Base-by-base conservation (phyloP, 2,797 vertebrate species). In the Erpetoichthys calabaricus region DNA sequence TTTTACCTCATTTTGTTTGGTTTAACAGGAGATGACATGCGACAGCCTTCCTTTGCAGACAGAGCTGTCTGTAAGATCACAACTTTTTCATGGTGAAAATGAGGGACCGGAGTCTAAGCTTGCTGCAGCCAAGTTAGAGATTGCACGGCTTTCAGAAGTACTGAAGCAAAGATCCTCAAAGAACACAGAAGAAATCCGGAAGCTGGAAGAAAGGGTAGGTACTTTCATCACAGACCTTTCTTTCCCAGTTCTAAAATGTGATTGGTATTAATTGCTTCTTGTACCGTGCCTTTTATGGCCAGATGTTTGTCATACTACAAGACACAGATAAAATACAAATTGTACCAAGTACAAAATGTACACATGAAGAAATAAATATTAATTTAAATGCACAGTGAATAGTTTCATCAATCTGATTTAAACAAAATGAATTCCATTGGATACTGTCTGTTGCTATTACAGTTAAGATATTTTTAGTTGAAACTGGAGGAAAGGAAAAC, bases 151-250 rank as follows among this genome's bases (percentile, higher is more conserved):
- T 63, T 91, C 77, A 53, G 88, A 94, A 60, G 80, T 87, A 59
- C 80, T 89, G 67, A 94, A 89, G 64, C 90, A 93, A 59, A 86
- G 86, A 70, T 75, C 87, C 44, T 85, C 80, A 52, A 92, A 90
- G 67, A 90, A 91, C 49, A 82, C 70, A 4, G 93, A 97, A 56
- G 92, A 97, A 64, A 84, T 89, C 61, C 88, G 84, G 68, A 97
- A 94, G 74, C 80, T 97, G 75, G 92, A 96, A 62, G 92, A 97
- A 61, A 97, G 96, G 83, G 92, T 97, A 75, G 71, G 83, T 57
- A 45, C 9, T 63, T 60, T 63, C 3, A 0, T 25, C 25, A 25
- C 25, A 25, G 25, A 25, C 25, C 25, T 25, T 25, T 25, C 25
- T 25, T 25, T 25, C 25, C 25, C 25, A 25, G 25, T 25, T 25